Percentiles rank a stretch among this genome's conserved stretches.
These are phyloP conservation scores for Cephalopachus bancanus DNA, from an alignment of 2,797 vertebrate species.

Conservation along the genomic window DNA sequence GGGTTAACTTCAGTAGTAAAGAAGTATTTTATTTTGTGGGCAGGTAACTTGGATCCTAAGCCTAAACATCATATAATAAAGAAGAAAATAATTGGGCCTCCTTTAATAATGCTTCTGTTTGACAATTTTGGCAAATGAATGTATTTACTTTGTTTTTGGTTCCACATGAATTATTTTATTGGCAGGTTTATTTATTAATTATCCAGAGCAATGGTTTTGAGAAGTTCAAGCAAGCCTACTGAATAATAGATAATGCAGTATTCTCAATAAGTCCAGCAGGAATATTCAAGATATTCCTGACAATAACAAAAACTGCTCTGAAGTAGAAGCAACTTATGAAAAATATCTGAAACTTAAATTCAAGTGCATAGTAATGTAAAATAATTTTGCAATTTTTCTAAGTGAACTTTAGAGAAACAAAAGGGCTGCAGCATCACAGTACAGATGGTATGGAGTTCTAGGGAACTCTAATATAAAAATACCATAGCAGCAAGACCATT, in stretches of 20 bases:
- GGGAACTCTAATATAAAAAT: not conserved
- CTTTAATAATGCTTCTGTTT: constrained; percentile 63
- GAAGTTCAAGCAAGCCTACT: constrained; percentile 74
- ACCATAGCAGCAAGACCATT: not conserved
- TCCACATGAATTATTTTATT: constrained; percentile 82
- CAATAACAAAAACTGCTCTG: constrained; percentile 67
- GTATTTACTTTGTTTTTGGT: constrained; percentile 77
- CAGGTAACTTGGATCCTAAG: constrained; percentile 41
- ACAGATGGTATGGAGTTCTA: constrained; percentile 26
- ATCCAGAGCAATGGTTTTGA: constrained; percentile 81
- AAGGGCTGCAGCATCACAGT: not conserved
- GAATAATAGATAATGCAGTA: constrained; percentile 79
- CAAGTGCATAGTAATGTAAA: constrained; percentile 58
- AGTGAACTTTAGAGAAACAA: not conserved
- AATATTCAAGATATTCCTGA: constrained; percentile 72
- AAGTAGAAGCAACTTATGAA: constrained; percentile 65
- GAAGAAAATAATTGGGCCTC: constrained; percentile 62
- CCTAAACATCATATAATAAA: constrained; percentile 27
- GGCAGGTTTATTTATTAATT: constrained; percentile 83
- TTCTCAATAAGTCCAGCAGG: constrained; percentile 70
- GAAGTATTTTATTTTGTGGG: constrained; percentile 70
- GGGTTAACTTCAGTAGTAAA: constrained; percentile 68
- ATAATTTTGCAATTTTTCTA: constrained; percentile 40
- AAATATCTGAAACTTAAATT: constrained; percentile 61
- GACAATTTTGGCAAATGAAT: constrained; percentile 78